Base-by-base conservation (phyloP, 2,888 invertebrate species). In the Ophion ventricosus region DNA sequence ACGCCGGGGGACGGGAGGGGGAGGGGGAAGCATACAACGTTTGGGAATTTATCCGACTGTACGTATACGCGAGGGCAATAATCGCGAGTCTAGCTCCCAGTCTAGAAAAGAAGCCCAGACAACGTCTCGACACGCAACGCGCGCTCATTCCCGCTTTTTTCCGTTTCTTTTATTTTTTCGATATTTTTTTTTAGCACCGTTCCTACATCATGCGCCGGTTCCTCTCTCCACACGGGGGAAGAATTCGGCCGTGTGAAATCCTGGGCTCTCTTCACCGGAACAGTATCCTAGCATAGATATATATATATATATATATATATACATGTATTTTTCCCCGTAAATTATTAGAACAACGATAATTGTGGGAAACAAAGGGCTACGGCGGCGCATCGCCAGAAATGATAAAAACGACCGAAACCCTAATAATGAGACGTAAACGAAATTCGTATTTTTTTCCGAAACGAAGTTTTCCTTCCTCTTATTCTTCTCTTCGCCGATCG, bases 111-210 rank as follows among this genome's bases (percentile, higher is more conserved):
- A 67, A 26, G 26, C 35, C 80, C 86, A 79, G 85, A 82, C 85
- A 82, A 73, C 82, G 85, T 85, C 85, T 85, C 82, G 85, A 85
- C 83, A 87, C 84, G 86, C 85, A 86, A 82, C 49, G 67, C 67
- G 14, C 49, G 49, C 49, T 49, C 49, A 35, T 35, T 35, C 49
- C 49, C 49, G 49, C 49, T 17, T 49, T 49, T 49, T 49, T 4
- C 49, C 49, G 79, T 79, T 74, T 80, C 64, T 79, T 70, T 67
- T 66, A 20, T 66, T 83, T 64, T 78, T 54, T 20, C 69, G 14
- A 61, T 69, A 69, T 78, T 56, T 75, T 70, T 75, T 77, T 49
- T 49, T 49, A 49, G 49, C 79, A 74, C 83, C 80, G 82, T 77
- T 80, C 82, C 77, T 73, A 35, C 35, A 35, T 35, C 35, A 7